A percentile compares a stretch with the other conserved stretches of the same genome.
Evolutionary conservation across 2,888 invertebrate species (phyloP).

Genomic region (Cynaeus angustus): DNA sequence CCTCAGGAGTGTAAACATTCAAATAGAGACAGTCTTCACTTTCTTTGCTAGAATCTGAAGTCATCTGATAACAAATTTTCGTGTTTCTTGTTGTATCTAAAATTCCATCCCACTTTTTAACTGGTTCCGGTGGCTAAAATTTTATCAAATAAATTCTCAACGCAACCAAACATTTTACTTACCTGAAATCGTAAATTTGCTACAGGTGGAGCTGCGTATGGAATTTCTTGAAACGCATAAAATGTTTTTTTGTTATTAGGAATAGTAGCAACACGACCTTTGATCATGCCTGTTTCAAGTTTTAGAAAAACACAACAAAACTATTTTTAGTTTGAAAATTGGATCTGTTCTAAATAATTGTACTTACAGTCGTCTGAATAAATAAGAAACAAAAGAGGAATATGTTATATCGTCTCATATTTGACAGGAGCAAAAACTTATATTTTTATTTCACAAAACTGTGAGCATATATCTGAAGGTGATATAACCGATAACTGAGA

Average conservation of each 20-base stretch:
- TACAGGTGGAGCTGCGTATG: conserved; percentile 37
- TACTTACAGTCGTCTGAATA: no score
- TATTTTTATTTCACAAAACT: no score
- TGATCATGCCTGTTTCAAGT: conserved; percentile 24
- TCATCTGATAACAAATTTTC: conserved; percentile 53
- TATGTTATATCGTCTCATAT: no score
- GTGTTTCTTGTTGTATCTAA: conserved; percentile 50
- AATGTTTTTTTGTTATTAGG: conserved; percentile 19
- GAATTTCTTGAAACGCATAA: conserved; percentile 43
- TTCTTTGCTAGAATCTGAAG: conserved; percentile 44
- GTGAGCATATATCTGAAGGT: no score
- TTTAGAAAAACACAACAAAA: conserved; percentile 21
- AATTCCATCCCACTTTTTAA: conserved; percentile 53
- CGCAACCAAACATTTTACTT: conserved; percentile 1
- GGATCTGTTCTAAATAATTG: no score
- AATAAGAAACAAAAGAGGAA: no score
- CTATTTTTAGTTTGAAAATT: neutral
- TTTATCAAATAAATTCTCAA: neutral
- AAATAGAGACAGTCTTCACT: conserved; percentile 58
- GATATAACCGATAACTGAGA: no score
- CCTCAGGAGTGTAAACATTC: conserved; percentile 57
- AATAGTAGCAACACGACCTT: conserved; percentile 22
- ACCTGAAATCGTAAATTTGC: conserved; percentile 36
- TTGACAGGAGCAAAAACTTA: no score
- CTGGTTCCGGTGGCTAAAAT: conserved; percentile 54